These are phyloP conservation scores for Pseudorhiza aurosa DNA, from an alignment of 30 jellyfish, hydroid and myxozoan species.

Conservation along the genomic window DNA sequence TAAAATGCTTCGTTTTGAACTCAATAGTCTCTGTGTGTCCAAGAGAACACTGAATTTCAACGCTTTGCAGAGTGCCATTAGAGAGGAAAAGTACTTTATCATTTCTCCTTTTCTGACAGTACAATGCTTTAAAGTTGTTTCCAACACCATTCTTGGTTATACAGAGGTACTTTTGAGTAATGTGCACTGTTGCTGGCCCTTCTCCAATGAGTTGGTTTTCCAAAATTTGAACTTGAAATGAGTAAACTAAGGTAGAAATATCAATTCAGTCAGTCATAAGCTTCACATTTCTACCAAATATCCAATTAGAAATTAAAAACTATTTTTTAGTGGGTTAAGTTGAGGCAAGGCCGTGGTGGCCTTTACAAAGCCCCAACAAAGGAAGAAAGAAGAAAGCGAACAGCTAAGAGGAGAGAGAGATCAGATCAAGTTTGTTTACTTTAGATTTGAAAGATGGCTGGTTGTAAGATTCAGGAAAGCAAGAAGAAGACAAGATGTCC, in stretches of 20 bases:
- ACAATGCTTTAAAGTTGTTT: conserved; percentile 7
- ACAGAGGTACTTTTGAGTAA: conserved; percentile 19
- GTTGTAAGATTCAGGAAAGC: too few species aligned
- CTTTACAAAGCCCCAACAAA: too few species aligned
- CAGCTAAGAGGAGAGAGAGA: too few species aligned
- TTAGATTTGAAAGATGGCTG: too few species aligned
- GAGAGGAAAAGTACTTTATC: not conserved
- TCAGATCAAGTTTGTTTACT: too few species aligned
- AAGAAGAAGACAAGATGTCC: too few species aligned
- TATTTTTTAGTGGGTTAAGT: too few species aligned
- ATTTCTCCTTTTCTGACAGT: not conserved
- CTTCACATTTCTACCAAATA: too few species aligned
- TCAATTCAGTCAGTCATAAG: too few species aligned
- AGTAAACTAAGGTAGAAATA: conserved; percentile 29
- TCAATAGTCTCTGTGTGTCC: not conserved
- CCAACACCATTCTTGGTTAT: conserved; percentile 12
- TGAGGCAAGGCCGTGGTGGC: too few species aligned
- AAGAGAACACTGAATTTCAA: not conserved
- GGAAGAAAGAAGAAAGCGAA: too few species aligned
- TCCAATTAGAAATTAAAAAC: too few species aligned
- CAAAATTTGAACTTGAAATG: conserved; percentile 15
- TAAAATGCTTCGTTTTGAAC: conserved; percentile 6
- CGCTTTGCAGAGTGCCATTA: not conserved
- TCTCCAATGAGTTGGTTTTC: not conserved
- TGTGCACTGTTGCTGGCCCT: conserved; percentile 36